These are phyloP conservation scores for Meloe dianella DNA, from an alignment of 2,888 invertebrate genomes.

Conservation along the genomic window DNA sequence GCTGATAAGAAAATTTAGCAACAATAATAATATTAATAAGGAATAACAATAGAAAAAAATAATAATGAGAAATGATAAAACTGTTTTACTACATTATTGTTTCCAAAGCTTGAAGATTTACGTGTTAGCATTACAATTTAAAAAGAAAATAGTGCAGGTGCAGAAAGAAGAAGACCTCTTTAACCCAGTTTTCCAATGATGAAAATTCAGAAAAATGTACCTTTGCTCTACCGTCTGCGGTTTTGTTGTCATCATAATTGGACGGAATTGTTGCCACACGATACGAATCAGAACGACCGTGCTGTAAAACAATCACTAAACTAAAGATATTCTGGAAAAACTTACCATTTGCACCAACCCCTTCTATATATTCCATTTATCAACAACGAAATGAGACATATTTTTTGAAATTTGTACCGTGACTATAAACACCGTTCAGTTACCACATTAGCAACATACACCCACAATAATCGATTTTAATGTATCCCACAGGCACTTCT, in stretches of 20 bases:
- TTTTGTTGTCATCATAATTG: constrained; percentile 94
- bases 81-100: neutral
- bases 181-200: neutral
- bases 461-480: no score
- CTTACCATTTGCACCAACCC: constrained; percentile 33
- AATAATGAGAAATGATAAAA: neutral
- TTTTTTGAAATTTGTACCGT: no score
- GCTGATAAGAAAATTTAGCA: neutral
- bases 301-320: constrained; percentile 64
- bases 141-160: neutral
- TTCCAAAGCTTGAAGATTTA: neutral
- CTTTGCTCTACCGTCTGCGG: constrained; percentile 92
- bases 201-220: constrained; percentile 59
- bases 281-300: constrained; percentile 96
- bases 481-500: no score
- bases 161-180: neutral
- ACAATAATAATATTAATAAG: neutral
- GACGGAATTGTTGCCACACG: constrained; percentile 93
- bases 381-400: constrained; percentile 25
- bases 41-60: neutral
- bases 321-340: constrained; percentile 25
- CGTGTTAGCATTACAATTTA: neutral
- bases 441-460: no score
- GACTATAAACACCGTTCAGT: no score
- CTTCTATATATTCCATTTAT: constrained; percentile 31